Evolutionary conservation across 2,797 vertebrate genomes (phyloP), one percentile per base, ranked within the genome.

Genomic region (Poecilia velifera): DNA sequence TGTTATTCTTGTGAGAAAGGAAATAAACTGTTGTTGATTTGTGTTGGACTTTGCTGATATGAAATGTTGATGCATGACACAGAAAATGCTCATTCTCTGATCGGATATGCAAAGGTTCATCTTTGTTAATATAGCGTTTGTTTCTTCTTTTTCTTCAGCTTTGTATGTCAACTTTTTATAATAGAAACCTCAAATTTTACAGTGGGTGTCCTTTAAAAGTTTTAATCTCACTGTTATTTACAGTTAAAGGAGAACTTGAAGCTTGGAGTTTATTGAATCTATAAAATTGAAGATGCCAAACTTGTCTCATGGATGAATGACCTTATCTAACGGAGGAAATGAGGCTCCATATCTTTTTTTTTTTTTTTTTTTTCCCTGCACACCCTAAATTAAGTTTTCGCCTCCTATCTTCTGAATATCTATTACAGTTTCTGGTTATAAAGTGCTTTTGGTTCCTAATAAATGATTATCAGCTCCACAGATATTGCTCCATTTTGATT

Each of bases 331-430:
- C 73, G 43, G 78, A 90, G 92, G 90, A 91, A 92, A 94, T 93
- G 71, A 94, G 87, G 77, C 79, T 85, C 59, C 9, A 41, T 87
- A 41, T 68, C 9, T 91, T 87, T 84, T 86, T 80, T 87, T 85
- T 84, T 86, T 80, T 87, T 85, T 45, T 51, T 49, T 7, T 51
- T 51, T 51, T 51, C 9, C 20, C 86, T 85, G 88, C 82, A 86
- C 87, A 84, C 70, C 25, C 84, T 78, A 91, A 94, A 93, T 94
- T 78, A 90, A 87, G 91, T 93, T 94, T 90, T 87, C 84, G 86
- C 83, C 88, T 87, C 80, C 76, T 90, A 91, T 94, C 90, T 81
- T 84, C 76, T 90, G 85, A 90, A 90, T 89, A 91, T 93, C 89
- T 89, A 82, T 91, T 88, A 89, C 22, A 5, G 81, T 86, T 90